These are phyloP conservation scores for Tipula helvola DNA, from an alignment of 2,888 invertebrate genomes.

Conservation along the genomic window DNA sequence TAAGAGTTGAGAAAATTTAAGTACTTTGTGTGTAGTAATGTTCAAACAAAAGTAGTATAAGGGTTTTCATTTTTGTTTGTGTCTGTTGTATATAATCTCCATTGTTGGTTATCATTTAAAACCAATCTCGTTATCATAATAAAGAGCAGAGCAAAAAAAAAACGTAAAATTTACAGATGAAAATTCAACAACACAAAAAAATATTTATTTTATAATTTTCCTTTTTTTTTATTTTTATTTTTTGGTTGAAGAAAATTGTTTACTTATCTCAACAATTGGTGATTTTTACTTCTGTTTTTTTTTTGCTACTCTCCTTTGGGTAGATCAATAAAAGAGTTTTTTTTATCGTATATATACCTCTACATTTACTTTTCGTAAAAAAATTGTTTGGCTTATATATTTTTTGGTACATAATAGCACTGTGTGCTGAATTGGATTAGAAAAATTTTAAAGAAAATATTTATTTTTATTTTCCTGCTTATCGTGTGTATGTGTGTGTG, in stretches of 20 bases:
- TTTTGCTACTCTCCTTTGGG: neutral
- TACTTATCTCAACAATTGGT: neutral
- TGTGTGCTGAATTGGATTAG: neutral
- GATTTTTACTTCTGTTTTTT: neutral
- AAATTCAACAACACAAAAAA: neutral
- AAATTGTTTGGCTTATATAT: neutral
- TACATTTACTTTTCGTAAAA: neutral
- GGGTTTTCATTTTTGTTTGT: neutral
- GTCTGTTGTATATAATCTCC: neutral
- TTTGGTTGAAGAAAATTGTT: neutral
- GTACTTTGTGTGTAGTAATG: neutral
- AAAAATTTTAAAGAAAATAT: neutral
- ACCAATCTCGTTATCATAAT: neutral
- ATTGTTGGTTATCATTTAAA: conserved; percentile 4
- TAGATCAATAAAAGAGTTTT: neutral
- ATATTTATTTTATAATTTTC: neutral
- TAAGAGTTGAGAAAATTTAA: neutral
- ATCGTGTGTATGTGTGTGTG: neutral
- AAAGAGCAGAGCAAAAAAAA: neutral
- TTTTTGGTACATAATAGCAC: neutral
- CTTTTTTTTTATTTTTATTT: neutral
- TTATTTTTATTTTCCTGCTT: neutral
- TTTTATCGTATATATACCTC: neutral
- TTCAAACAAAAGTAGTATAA: neutral
- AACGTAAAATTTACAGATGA: neutral